phyloP scores from a whole-genome alignment of 2,113 vertebrate species.

The Tapirus terrestris region DNA sequence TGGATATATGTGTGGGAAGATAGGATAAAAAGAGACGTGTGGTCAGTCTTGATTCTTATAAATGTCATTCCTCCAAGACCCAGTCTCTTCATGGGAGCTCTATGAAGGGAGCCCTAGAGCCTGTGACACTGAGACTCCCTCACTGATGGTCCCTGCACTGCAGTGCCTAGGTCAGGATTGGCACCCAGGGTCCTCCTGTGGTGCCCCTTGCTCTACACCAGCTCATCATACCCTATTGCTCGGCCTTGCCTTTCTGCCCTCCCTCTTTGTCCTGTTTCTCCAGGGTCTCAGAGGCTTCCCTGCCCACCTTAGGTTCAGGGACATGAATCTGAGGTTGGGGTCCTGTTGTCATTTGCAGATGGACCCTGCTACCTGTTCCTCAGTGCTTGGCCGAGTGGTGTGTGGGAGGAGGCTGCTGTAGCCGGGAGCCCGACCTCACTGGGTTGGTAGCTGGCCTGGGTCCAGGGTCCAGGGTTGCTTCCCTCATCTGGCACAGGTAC shows the following conservation, averaged over 20 bases:
- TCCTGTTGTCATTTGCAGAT: not conserved
- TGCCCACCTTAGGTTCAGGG: not conserved
- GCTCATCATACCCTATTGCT: accelerated
- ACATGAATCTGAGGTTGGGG: not conserved
- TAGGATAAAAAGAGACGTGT: not conserved
- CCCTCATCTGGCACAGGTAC: conserved; percentile 44
- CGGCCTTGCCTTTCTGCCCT: not conserved
- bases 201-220: not conserved
- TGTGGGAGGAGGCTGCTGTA: not conserved
- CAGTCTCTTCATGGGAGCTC: not conserved
- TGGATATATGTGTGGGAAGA: not conserved
- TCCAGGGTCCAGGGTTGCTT: conserved; percentile 35
- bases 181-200: not conserved
- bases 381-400: not conserved
- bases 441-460: not conserved
- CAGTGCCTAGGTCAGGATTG: not conserved
- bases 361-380: not conserved
- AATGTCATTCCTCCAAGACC: not conserved
- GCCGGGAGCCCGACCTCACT: not conserved
- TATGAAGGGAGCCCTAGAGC: not conserved
- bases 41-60: not conserved
- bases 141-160: not conserved
- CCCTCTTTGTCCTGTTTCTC: not conserved
- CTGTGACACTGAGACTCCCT: not conserved
- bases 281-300: not conserved